Base-by-base conservation (phyloP, 1,140 invertebrate species). In the Mya arenaria region DNA sequence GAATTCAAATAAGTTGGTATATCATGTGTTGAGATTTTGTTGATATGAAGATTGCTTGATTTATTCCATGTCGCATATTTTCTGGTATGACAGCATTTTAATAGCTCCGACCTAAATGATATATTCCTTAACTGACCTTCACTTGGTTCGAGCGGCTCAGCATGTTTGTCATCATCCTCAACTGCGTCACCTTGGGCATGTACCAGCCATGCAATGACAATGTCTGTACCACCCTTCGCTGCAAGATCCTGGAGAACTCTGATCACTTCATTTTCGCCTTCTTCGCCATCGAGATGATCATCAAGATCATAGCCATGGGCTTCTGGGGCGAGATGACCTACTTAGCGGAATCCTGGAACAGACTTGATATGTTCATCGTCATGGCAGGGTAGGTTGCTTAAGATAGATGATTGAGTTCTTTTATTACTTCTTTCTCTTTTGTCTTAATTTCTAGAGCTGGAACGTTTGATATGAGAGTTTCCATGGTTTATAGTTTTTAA, bases 221-320 rank as follows among this genome's bases (percentile, higher is more conserved):
- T 84, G 86, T 91, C 30, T 99, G 99, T 91, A 93, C 95, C 65
- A 97, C 97, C 71, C 97, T 96, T 92, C 95, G 98, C 89, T 99
- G 98, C 94, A 96, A 96, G 93, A 96, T 99, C 92, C 94, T 99
- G 89, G 97, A 98, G 95, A 97, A 97, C 89, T 98, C 99, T 92
- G 99, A 99, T 92, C 97, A 99, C 93, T 96, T 98, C 88, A 99
- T 99, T 92, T 99, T 99, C 93, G 96, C 95, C 73, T 99, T 99
- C 94, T 99, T 99, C 94, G 95, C 98, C 15, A 91, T 93, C n/a
- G 94, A 94, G 90, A 94, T 94, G 99, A 95, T 96, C 68, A 97
- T 99, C 91, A 99, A 99, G 94, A 98, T 99, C 95, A 95, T 98
- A 25, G 99, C 98, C 19, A 99, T 99, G 98, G 99, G 98, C n/a